Percentiles rank a stretch among this genome's conserved stretches.
phyloP scores from a whole-genome alignment of 2,797 vertebrate species.

The Anguilla obscura region DNA sequence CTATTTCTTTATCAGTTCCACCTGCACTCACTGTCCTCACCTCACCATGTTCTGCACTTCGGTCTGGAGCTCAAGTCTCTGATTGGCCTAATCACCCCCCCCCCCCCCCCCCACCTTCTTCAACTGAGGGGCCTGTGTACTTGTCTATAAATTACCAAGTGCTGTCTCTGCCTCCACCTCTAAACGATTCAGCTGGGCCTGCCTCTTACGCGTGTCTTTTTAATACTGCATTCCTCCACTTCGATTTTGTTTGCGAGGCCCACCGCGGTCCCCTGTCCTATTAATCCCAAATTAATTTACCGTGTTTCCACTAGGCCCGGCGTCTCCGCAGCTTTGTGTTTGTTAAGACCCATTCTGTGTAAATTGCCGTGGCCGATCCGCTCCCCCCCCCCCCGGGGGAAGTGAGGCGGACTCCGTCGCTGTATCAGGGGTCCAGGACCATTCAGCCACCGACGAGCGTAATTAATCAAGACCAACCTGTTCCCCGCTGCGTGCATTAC shows the following conservation, averaged over 20 bases:
- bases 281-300: slow-evolving; percentile 28
- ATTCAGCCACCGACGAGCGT: neutral
- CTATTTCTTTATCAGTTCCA: neutral
- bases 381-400: neutral
- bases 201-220: neutral
- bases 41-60: neutral
- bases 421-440: neutral
- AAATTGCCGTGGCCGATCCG: neutral
- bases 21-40: neutral
- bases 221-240: neutral
- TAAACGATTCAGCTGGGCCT: neutral
- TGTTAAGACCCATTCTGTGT: neutral
- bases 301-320: slow-evolving; percentile 1
- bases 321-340: neutral
- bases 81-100: slow-evolving; percentile 1
- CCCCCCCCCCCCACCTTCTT: neutral
- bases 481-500: neutral
- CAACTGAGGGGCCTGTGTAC: neutral
- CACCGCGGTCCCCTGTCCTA: neutral
- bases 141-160: neutral
- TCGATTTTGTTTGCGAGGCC: neutral
- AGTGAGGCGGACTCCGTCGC: slow-evolving; percentile 11
- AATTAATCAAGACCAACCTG: neutral
- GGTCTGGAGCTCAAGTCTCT: neutral
- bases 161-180: neutral